Base-by-base conservation (phyloP, 53 echinoderm and acorn worm genomes). In the Crossaster papposus region DNA sequence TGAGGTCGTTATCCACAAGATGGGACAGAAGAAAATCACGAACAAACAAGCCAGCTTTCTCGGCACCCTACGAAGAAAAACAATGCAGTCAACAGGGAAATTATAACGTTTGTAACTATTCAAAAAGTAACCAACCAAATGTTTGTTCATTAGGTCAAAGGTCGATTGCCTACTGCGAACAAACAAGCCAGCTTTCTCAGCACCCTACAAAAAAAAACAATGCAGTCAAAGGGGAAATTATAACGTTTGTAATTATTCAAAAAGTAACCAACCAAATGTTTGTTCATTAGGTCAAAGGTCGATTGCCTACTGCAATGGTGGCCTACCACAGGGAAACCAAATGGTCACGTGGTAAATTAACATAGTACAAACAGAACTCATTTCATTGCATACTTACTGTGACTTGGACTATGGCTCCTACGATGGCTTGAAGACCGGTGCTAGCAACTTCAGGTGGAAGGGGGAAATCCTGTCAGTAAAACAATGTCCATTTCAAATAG, bases 21-120 rank as follows among this genome's bases (percentile, higher is more conserved):
- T 98, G 98, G 22, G 92, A n/a, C 23, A 98, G 74, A 54, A 98
- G 72, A 88, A 98, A 96, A 71, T 98, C 98, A 34, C 94, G 92
- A 64, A 97, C 92, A 85, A 96, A 98, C 23, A 85, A 36, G 51
- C 98, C 98, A 11, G 94, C 91, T 33, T 91, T 93, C 54, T 93
- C 93, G 26, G 91, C 80, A 70, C 93, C 96, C 98, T 98, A 54
- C 23, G 13, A n/a, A 79, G 79, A 4, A 33, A 71, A 35, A 74
- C 36, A 34, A 74, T 3, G 18, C 24, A 58, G 13, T 7, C 53
- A 52, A 7, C 13, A n/a, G n/a, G n/a, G 44, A 44, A 44, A 44
- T 44, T 44, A 44, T n/a, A n/a, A n/a, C n/a, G n/a, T n/a, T n/a
- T n/a, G n/a, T n/a, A n/a, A n/a, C n/a, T n/a, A 44, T 9, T 44